A percentile compares a stretch with the other conserved stretches of the same genome.
phyloP scores from a whole-genome alignment of 2,113 vertebrate genomes.

The Mastomys natalensis region DNA sequence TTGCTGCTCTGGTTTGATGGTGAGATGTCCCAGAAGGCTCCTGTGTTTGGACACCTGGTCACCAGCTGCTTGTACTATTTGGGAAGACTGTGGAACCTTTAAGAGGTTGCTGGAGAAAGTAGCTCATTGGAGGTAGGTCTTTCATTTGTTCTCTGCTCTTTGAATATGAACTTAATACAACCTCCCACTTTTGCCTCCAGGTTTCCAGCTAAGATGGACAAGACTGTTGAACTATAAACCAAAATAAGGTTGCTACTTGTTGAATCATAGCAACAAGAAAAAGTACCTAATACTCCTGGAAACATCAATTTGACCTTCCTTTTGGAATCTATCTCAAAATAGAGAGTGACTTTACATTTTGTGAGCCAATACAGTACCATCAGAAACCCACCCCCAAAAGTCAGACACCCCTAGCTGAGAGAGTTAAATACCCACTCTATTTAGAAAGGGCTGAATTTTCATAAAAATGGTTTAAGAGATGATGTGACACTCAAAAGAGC shows the following conservation, averaged over 20 bases:
- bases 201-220: too few species aligned
- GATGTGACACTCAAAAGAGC: constrained; percentile 27
- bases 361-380: neutral
- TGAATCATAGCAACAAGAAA: neutral
- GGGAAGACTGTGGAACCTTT: neutral
- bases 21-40: too few species aligned
- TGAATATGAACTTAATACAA: too few species aligned
- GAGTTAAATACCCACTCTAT: neutral
- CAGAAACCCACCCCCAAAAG: neutral
- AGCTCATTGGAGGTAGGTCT: neutral
- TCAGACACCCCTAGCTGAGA: neutral
- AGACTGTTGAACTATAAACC: neutral
- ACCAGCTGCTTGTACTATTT: neutral
- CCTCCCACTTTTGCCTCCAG: neutral
- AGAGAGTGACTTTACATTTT: neutral
- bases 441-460: constrained; percentile 29
- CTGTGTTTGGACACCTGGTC: neutral
- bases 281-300: neutral
- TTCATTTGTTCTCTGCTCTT: too few species aligned
- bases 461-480: neutral
- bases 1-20: neutral
- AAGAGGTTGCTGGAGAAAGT: neutral
- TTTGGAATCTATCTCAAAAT: neutral
- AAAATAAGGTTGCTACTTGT: too few species aligned
- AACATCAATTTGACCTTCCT: neutral